Percentiles rank a stretch among this genome's conserved stretches.
Conservation (phyloP, 2,797 vertebrate species). For the Cirrhinus mrigala region DNA sequence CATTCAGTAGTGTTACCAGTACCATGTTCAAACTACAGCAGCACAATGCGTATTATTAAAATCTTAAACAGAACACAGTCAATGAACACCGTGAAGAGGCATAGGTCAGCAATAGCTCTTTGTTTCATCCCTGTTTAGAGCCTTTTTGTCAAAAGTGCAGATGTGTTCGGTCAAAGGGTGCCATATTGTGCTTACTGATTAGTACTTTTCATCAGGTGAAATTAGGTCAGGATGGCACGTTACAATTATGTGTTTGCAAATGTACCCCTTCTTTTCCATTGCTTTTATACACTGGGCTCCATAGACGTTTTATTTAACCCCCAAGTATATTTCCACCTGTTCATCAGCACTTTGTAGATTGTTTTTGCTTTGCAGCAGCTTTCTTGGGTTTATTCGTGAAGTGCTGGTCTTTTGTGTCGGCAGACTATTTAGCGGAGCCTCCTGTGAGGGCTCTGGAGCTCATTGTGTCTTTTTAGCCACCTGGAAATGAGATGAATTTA, state of each 20-base stretch:
- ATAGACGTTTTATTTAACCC: constrained; percentile 71
- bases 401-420: constrained; percentile 59
- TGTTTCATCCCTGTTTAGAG: constrained; percentile 58
- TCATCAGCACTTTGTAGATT: constrained; percentile 61
- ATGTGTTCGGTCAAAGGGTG: constrained; percentile 62
- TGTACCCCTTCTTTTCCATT: constrained; percentile 14
- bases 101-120: constrained; percentile 59
- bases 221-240: constrained; percentile 62
- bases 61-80: neutral
- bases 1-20: neutral
- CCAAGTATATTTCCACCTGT: constrained; percentile 76
- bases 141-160: constrained; percentile 61
- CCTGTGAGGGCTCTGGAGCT: constrained; percentile 46
- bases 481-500: constrained; percentile 66
- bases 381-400: constrained; percentile 53
- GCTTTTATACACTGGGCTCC: constrained; percentile 64
- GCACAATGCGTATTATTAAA: constrained; percentile 12
- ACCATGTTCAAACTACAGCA: constrained; percentile 1
- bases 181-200: constrained; percentile 62
- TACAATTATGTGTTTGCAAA: constrained; percentile 30
- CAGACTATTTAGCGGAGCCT: constrained; percentile 51
- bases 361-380: constrained; percentile 58
- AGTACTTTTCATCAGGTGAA: constrained; percentile 66
- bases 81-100: constrained; percentile 33
- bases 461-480: constrained; percentile 65